phyloP scores from a whole-genome alignment of 2,113 vertebrate species.

The Anolis carolinensis region DNA sequence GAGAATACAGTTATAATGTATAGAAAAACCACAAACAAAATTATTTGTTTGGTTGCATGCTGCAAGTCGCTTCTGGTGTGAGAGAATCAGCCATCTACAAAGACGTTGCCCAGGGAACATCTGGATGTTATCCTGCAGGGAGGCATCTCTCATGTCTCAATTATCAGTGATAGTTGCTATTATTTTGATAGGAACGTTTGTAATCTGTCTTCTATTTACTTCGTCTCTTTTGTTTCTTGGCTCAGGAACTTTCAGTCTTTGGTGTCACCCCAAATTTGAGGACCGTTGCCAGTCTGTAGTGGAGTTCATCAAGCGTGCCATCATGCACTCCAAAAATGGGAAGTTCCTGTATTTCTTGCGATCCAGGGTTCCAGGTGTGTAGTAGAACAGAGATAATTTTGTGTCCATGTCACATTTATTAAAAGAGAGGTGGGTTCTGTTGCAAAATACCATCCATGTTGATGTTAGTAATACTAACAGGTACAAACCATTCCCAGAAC shows the following conservation, averaged over 20 bases:
- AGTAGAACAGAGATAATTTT: not conserved
- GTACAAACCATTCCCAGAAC: not conserved
- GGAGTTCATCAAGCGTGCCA: slow-evolving; percentile 96
- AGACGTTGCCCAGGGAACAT: too few relatives aligned
- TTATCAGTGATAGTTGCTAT: not conserved
- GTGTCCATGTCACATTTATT: not conserved
- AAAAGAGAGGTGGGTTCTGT: not conserved
- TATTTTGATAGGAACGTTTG: not conserved
- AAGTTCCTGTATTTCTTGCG: slow-evolving; percentile 97
- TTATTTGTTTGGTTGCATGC: too few relatives aligned
- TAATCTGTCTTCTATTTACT: not conserved
- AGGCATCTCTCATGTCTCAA: too few relatives aligned
- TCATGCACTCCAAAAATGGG: slow-evolving; percentile 98
- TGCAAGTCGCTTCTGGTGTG: too few relatives aligned
- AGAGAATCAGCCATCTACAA: too few relatives aligned
- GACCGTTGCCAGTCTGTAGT: slow-evolving; percentile 98
- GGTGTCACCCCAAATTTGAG: slow-evolving; percentile 98
- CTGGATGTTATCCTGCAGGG: too few relatives aligned
- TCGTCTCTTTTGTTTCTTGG: not conserved
- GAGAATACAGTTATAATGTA: too few relatives aligned
- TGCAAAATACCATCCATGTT: not conserved
- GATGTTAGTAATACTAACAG: not conserved
- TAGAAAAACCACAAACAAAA: too few relatives aligned
- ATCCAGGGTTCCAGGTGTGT: slow-evolving; percentile 92
- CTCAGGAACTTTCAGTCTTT: slow-evolving; percentile 94